These are phyloP conservation scores for Acronicta alni DNA, from an alignment of 2,888 invertebrate species.

Conservation along the genomic window DNA sequence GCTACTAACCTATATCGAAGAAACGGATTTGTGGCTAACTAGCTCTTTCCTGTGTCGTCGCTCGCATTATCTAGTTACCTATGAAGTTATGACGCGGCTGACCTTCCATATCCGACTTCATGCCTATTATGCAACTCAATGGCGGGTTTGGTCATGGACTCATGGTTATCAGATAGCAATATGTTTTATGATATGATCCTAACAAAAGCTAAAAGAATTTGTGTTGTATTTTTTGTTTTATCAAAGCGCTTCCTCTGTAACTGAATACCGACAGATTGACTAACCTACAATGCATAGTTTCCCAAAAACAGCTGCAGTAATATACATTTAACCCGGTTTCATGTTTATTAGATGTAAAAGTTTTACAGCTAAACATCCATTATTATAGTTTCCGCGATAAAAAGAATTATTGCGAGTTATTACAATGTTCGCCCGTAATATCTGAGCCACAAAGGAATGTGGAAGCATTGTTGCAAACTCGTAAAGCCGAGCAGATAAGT, in stretches of 20 bases:
- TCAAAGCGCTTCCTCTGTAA: constrained; percentile 14
- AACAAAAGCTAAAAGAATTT: not conserved
- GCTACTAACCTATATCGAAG: constrained; percentile 59
- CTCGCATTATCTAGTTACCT: constrained; percentile 33
- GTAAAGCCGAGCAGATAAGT: constrained; percentile 33
- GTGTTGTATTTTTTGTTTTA: not conserved
- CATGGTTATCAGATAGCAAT: constrained; percentile 44
- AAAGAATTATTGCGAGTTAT: constrained; percentile 62
- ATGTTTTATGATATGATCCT: constrained; percentile 8
- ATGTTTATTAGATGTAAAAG: constrained; percentile 51
- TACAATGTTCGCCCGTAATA: constrained; percentile 51
- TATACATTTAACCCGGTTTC: constrained; percentile 41
- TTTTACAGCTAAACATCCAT: constrained; percentile 58
- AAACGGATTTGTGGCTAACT: constrained; percentile 54
- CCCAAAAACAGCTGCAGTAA: constrained; percentile 35
- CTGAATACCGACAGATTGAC: constrained; percentile 19
- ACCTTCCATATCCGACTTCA: constrained; percentile 36
- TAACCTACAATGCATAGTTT: constrained; percentile 19
- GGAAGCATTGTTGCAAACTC: constrained; percentile 43
- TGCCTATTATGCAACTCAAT: constrained; percentile 34
- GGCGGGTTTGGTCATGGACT: constrained; percentile 26
- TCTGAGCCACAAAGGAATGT: constrained; percentile 40
- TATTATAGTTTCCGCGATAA: constrained; percentile 70
- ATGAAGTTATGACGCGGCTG: constrained; percentile 33
- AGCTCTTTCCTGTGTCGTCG: constrained; percentile 51